Percentiles rank a stretch among this genome's conserved stretches.
These are phyloP conservation scores for Perizoma flavofasciatum DNA, from an alignment of 2,888 invertebrate species.

Conservation along the genomic window DNA sequence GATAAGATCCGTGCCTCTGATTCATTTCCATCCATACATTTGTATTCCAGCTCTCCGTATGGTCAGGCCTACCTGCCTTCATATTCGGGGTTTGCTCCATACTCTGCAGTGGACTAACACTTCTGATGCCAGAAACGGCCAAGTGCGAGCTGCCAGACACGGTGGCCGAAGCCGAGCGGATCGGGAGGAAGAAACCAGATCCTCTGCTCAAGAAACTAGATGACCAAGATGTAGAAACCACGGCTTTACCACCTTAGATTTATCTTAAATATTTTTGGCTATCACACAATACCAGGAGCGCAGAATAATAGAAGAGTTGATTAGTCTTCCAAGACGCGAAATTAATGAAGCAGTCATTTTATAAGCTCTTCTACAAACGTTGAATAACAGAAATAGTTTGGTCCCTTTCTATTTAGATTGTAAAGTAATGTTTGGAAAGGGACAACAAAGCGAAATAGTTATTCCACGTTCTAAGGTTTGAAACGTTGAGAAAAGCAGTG, in stretches of 20 bases:
- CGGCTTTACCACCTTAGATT: slow-evolving; percentile 22
- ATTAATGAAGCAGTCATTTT: too few species aligned
- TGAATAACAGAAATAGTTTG: slow-evolving; percentile 1
- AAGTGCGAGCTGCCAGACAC: slow-evolving; percentile 77
- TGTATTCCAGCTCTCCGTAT: slow-evolving; percentile 67
- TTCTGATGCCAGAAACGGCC: slow-evolving; percentile 81
- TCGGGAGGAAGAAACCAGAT: slow-evolving; percentile 48
- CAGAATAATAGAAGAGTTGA: neutral
- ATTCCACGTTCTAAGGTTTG: neutral
- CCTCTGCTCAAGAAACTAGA: slow-evolving; percentile 29
- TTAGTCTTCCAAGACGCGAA: too few species aligned
- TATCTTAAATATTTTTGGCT: neutral
- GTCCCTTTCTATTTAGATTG: neutral
- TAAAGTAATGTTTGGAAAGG: neutral
- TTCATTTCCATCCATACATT: too few species aligned
- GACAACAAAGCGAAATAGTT: neutral
- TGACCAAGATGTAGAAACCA: slow-evolving; percentile 14
- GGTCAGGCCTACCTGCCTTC: slow-evolving; percentile 74
- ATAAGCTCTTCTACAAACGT: neutral
- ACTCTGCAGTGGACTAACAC: slow-evolving; percentile 67
- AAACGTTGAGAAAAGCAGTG: too few species aligned
- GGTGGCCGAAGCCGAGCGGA: slow-evolving; percentile 72
- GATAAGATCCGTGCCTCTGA: too few species aligned
- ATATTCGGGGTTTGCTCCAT: slow-evolving; percentile 78
- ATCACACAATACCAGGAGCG: slow-evolving; percentile 1